Percentiles rank a stretch among this genome's conserved stretches.
Conservation (phyloP, 1,140 invertebrate species). For the Neocloeon triangulifer region DNA sequence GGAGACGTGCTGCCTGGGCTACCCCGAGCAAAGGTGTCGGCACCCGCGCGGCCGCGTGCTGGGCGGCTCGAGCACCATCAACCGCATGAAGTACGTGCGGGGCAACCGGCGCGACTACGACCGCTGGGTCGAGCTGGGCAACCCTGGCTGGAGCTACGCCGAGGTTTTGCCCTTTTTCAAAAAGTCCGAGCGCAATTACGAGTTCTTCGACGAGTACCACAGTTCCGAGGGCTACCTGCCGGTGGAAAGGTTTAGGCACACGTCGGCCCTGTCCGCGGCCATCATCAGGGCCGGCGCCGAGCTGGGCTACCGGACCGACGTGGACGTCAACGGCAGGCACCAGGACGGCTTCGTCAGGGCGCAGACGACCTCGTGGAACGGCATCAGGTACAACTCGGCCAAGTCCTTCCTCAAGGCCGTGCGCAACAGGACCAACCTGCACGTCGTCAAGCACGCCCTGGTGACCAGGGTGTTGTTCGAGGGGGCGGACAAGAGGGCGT, state of each 20-base stretch:
- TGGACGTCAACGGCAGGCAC: conserved; percentile 32
- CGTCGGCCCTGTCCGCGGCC: conserved; percentile 15
- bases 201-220: conserved; percentile 8
- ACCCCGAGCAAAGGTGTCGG: neutral
- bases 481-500: conserved; percentile 12
- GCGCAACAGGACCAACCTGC: conserved; percentile 35
- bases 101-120: conserved; percentile 32
- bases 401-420: conserved; percentile 27
- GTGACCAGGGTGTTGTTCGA: conserved; percentile 37
- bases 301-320: conserved; percentile 37
- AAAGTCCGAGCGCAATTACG: conserved; percentile 13
- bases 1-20: neutral
- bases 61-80: conserved; percentile 28
- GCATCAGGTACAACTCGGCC: conserved; percentile 27
- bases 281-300: conserved; percentile 42
- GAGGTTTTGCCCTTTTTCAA: conserved; percentile 20
- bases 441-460: conserved; percentile 26
- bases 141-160: conserved; percentile 24
- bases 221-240: conserved; percentile 8
- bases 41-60: conserved; percentile 10
- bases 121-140: conserved; percentile 20
- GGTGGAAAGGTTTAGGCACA: conserved; percentile 5
- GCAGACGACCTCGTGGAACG: conserved; percentile 26
- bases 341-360: conserved; percentile 26
- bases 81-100: conserved; percentile 32